Conservation (phyloP, 1,140 invertebrate genomes). For the Elymnias hypermnestra region DNA sequence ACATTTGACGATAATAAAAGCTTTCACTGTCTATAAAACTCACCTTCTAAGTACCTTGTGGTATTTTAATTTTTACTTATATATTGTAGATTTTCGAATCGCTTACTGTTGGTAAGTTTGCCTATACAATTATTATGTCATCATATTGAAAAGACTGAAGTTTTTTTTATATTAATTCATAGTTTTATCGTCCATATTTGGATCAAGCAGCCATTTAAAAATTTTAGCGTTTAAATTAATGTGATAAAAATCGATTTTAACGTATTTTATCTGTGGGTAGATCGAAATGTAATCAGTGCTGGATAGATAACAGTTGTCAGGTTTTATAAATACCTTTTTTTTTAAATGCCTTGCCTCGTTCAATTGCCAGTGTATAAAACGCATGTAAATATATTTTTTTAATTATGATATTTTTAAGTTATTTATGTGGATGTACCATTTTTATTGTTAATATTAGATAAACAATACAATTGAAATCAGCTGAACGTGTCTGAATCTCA, state of each 20-base stretch:
- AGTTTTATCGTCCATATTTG: conserved; percentile 12
- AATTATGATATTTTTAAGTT: conserved; percentile 57
- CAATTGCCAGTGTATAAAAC: conserved; percentile 42
- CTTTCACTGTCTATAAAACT: conserved; percentile 11
- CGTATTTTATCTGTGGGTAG: conserved; percentile 19
- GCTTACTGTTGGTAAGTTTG: not conserved
- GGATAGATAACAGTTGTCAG: conserved; percentile 32
- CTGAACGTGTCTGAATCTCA: conserved; percentile 70
- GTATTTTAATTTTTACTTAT: conserved; percentile 11
- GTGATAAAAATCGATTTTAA: conserved; percentile 51
- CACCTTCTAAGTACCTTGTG: conserved; percentile 3
- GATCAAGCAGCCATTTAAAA: conserved; percentile 31
- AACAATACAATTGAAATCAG: conserved; percentile 64
- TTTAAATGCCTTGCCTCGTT: conserved; percentile 42
- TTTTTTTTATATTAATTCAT: conserved; percentile 17
- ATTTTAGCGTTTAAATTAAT: conserved; percentile 48
- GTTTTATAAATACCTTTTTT: conserved; percentile 35
- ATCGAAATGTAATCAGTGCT: conserved; percentile 26
- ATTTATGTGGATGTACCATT: conserved; percentile 70
- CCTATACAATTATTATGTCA: conserved; percentile 22
- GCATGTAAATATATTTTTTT: conserved; percentile 60
- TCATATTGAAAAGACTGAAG: conserved; percentile 43
- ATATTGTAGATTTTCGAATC: conserved; percentile 3
- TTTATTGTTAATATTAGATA: conserved; percentile 63
- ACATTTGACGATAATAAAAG: conserved; percentile 2